Conservation (phyloP, 2,797 vertebrate species). For the Lepidocolaptes lacrymiger region DNA sequence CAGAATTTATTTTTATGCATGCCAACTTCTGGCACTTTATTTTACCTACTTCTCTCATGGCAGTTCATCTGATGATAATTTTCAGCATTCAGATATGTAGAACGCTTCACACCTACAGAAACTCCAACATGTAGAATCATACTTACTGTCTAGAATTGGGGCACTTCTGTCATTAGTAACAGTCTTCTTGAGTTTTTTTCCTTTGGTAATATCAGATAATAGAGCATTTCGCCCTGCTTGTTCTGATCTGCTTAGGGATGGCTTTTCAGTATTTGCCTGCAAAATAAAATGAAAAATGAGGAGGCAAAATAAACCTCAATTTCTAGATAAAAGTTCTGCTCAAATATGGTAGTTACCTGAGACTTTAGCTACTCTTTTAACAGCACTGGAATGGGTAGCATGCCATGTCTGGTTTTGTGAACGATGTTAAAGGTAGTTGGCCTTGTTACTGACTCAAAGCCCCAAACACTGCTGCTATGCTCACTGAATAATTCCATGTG, state of each 20-base stretch:
- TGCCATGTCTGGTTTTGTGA: neutral
- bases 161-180: constrained; percentile 94
- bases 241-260: constrained; percentile 81
- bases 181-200: constrained; percentile 89
- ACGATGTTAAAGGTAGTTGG: neutral
- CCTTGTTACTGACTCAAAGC: neutral
- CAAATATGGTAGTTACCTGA: neutral
- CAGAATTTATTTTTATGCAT: neutral
- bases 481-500: neutral
- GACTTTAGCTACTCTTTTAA: neutral
- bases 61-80: neutral
- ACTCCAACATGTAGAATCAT: neutral
- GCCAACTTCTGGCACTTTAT: neutral
- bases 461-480: neutral
- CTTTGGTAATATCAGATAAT: constrained; percentile 90
- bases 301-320: neutral
- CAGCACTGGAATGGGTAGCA: neutral
- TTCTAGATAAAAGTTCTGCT: neutral
- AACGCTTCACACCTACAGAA: neutral
- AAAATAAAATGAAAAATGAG: constrained; percentile 53
- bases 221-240: constrained; percentile 88
- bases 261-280: constrained; percentile 93
- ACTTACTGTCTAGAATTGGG: constrained; percentile 90
- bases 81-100: neutral
- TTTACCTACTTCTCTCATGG: neutral